phyloP scores from a whole-genome alignment of 2,888 invertebrate genomes.

The Trachelus iudaicus region DNA sequence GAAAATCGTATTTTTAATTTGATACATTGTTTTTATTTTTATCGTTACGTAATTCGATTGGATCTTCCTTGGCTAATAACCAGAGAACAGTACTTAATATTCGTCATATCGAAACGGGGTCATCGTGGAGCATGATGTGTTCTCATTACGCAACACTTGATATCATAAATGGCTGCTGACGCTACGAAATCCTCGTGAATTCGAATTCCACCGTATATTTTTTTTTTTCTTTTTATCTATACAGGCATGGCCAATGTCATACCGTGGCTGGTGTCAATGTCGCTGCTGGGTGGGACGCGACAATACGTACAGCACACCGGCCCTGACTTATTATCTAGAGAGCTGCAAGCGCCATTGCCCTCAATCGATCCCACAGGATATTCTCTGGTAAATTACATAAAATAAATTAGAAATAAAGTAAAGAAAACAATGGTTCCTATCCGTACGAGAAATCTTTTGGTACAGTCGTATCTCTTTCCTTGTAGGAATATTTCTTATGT shows the following conservation, averaged over 20 bases:
- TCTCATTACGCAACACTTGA: background rate
- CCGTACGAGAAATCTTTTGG: background rate
- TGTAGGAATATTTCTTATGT: background rate
- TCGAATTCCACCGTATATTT: constrained; percentile 2
- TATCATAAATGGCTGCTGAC: background rate
- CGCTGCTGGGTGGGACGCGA: constrained; percentile 52
- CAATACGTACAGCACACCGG: constrained; percentile 45
- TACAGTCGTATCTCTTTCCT: background rate
- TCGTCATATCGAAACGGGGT: background rate
- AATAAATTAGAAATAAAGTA: background rate
- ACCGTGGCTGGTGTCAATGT: constrained; percentile 64
- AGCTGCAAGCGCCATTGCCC: constrained; percentile 46
- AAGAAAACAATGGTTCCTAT: background rate
- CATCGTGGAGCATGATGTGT: background rate
- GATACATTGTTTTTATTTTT: background rate
- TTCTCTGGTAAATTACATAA: background rate
- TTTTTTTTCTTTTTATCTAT: constrained; percentile 25
- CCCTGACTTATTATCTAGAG: constrained; percentile 48
- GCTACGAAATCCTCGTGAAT: background rate
- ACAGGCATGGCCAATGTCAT: constrained; percentile 57
- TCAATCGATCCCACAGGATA: background rate
- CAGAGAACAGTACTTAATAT: background rate
- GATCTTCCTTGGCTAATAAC: background rate
- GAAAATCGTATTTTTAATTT: background rate
- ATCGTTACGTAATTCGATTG: background rate